Base-by-base conservation (phyloP, 1,140 invertebrate genomes). In the Vanessa tameamea region DNA sequence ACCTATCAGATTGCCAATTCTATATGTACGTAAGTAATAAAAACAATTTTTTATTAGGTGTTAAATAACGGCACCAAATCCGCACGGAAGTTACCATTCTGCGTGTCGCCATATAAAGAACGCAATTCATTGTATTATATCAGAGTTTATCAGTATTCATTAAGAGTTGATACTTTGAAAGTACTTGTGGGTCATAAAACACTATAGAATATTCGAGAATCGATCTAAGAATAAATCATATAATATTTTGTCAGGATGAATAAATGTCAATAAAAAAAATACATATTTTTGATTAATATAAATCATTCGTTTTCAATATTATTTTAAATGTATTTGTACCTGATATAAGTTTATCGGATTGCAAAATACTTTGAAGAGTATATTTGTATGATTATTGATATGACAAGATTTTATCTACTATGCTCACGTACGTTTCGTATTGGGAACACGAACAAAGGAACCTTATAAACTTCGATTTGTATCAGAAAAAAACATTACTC, bases 81-180 rank as follows among this genome's bases (percentile, higher is more conserved):
- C 23, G 47, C 63, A 55, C 70, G 78, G 78, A 79, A 79, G 78
- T 75, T 55, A 20, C 66, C 55, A 59, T 65, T 48, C 68, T 68
- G 64, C 47, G 73, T 63, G 69, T 68, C 64, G 70, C 72, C 69
- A 51, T 68, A 67, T 79, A 55, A 13, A 75, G 31, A 63, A 23
- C 47, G 65, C 64, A 37, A 66, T 65, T 73, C 69, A 77, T 79
- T 77, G 78, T 79, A 66, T 75, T 65, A 74, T 73, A 77, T 77
- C 51, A 16, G 15, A 72, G 57, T 71, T 74, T 77, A 77, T 79
- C 70, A 77, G 71, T 77, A 77, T 74, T 68, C 72, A 57, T 31
- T 50, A 70, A 70, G 68, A 70, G 57, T 63, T 70, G 68, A 57
- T 47, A 47, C 20, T 37, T 47, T 47, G 23, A n/a, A 47, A 59